phyloP scores from a whole-genome alignment of 2,113 vertebrate species.

The Progne subis region DNA sequence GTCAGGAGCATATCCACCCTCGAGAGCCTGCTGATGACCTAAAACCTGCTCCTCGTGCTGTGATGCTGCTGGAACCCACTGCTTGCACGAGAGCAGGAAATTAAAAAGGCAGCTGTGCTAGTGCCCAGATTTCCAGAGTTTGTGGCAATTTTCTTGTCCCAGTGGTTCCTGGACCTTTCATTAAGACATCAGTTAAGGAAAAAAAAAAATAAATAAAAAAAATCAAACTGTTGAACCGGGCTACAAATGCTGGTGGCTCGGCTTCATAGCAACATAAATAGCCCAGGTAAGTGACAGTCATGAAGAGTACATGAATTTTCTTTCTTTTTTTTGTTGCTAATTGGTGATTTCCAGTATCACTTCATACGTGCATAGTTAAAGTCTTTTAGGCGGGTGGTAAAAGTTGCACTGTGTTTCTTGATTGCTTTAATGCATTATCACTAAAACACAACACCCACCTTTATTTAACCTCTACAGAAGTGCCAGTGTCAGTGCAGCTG shows the following conservation, averaged over 20 bases:
- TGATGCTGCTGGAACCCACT: fast-evolving
- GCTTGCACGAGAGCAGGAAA: background rate
- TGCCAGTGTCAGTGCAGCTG: background rate
- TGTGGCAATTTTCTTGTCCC: background rate
- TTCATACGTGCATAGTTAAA: slow-evolving; percentile 66
- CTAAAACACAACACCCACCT: background rate
- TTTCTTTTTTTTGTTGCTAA: background rate
- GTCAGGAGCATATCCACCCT: background rate
- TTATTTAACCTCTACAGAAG: background rate
- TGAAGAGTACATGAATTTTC: background rate
- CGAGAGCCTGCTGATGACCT: fast-evolving
- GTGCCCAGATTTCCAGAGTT: background rate
- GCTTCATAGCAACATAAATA: background rate
- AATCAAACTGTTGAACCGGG: background rate
- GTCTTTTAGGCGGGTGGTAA: slow-evolving; percentile 42
- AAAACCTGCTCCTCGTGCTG: fast-evolving
- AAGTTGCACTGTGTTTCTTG: background rate
- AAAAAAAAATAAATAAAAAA: background rate
- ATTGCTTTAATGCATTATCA: background rate
- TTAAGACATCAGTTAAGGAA: slow-evolving; percentile 13
- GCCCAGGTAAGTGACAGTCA: background rate
- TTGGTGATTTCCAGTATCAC: slow-evolving; percentile 5
- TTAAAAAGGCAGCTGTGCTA: background rate
- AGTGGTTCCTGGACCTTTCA: background rate
- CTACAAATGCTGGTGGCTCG: background rate